Percentiles rank a stretch among this genome's conserved stretches.
phyloP scores from a whole-genome alignment of 2,888 invertebrate species.

The Nineta flava region DNA sequence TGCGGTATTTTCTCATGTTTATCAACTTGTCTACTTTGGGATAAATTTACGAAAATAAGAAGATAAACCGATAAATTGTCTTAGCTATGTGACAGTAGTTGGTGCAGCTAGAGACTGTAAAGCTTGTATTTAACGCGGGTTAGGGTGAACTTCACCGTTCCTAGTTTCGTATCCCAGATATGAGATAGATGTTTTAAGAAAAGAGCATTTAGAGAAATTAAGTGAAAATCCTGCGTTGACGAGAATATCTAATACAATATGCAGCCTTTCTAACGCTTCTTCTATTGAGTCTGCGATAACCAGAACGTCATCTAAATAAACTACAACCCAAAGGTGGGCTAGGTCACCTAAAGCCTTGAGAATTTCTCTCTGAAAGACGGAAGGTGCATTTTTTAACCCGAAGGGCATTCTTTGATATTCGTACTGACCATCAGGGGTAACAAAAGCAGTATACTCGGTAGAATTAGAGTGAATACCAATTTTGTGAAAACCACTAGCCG shows the following conservation, averaged over 20 bases:
- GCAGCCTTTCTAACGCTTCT: no score
- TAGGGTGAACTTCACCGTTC: constrained; percentile 17
- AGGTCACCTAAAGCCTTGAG: constrained; percentile 12
- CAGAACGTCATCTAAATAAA: constrained; percentile 12
- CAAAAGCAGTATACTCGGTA: no score
- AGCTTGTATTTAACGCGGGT: constrained; percentile 14
- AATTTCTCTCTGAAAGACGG: constrained; percentile 14
- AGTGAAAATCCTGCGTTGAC: constrained; percentile 11
- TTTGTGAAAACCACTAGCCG: constrained; percentile 9
- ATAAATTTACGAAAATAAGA: constrained; percentile 14
- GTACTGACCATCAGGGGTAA: constrained; percentile 9
- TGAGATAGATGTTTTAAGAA: constrained; percentile 17
- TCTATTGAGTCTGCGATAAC: constrained; percentile 8
- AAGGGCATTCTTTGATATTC: constrained; percentile 15
- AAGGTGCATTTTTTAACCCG: constrained; percentile 13
- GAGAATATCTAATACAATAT: constrained; percentile 10
- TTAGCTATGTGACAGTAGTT: background rate
- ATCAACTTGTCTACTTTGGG: constrained; percentile 8
- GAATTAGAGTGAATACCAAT: background rate
- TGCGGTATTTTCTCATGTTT: no score
- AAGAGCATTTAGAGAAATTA: constrained; percentile 16
- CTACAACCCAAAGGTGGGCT: constrained; percentile 8
- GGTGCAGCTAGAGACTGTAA: constrained; percentile 1
- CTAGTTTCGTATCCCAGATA: constrained; percentile 17
- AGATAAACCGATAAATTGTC: constrained; percentile 12